A percentile compares a stretch with the other conserved stretches of the same genome.
phyloP scores from a whole-genome alignment of 2,888 invertebrate species.

The Cantharis flavilabris region DNA sequence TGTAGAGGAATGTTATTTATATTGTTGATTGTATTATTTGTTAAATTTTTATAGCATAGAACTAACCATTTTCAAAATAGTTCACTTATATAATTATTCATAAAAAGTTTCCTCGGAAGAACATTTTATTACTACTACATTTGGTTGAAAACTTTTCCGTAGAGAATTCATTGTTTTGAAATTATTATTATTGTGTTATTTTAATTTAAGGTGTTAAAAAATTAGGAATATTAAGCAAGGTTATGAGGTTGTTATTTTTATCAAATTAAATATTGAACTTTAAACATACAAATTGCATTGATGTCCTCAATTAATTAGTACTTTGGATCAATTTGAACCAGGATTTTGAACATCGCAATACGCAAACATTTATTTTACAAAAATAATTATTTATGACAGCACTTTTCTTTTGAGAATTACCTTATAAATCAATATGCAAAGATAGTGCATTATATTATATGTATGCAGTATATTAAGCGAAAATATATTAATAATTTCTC shows the following conservation, averaged over 20 bases:
- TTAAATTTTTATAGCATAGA: no score
- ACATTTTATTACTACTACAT: not conserved
- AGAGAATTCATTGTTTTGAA: not conserved
- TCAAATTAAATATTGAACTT: not conserved
- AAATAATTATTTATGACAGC: not conserved
- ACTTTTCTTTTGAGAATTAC: not conserved
- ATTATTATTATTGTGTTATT: not conserved
- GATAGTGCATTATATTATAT: no score
- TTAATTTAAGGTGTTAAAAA: not conserved
- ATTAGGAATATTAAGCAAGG: not conserved
- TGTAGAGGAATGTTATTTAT: no score
- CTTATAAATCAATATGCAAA: no score
- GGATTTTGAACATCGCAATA: not conserved
- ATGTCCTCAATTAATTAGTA: not conserved
- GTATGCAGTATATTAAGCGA: no score
- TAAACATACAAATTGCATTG: not conserved
- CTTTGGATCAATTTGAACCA: not conserved
- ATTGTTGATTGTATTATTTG: no score
- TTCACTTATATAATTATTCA: no score
- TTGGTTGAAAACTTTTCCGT: not conserved
- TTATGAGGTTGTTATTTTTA: not conserved
- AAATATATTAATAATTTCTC: no score
- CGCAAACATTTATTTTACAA: not conserved
- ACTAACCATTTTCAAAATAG: no score
- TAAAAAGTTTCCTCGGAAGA: not conserved